Percentiles rank a stretch among this genome's conserved stretches.
phyloP scores from a whole-genome alignment of 2,113 vertebrate species.

The Poecilia latipinna region DNA sequence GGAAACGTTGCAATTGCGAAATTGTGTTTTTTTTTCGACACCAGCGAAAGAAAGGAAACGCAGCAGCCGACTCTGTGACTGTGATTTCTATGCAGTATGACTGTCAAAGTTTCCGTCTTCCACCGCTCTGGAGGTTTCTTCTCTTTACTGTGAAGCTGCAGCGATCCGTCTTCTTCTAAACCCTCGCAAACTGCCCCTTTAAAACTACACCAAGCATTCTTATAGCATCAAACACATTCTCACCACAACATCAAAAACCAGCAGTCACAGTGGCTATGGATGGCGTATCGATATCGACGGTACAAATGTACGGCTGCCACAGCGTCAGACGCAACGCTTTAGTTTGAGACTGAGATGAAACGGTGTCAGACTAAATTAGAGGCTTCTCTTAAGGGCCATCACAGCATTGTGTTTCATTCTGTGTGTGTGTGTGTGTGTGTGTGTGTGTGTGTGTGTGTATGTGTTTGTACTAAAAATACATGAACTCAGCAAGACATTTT shows the following conservation, averaged over 20 bases:
- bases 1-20: too few species aligned
- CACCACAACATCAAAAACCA: not conserved
- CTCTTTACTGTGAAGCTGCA: too few species aligned
- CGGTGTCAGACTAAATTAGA: slow-evolving; percentile 24
- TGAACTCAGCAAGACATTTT: slow-evolving; percentile 56
- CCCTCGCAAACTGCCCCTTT: not conserved
- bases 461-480: slow-evolving; percentile 57
- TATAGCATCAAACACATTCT: not conserved
- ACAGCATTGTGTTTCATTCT: not conserved
- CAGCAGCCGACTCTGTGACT: too few species aligned
- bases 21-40: too few species aligned
- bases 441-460: slow-evolving; percentile 6
- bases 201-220: not conserved
- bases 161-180: too few species aligned
- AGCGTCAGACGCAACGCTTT: not conserved
- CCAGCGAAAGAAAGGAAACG: too few species aligned
- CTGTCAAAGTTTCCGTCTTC: too few species aligned
- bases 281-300: not conserved
- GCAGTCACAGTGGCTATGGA: not conserved
- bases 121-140: too few species aligned
- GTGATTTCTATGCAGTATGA: too few species aligned
- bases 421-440: slow-evolving; percentile 3
- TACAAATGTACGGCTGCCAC: not conserved
- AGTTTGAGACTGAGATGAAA: slow-evolving; percentile 27
- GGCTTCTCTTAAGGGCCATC: slow-evolving; percentile 26